phyloP scores from a whole-genome alignment of 2,797 vertebrate species.

The Adrianichthys oophorus region DNA sequence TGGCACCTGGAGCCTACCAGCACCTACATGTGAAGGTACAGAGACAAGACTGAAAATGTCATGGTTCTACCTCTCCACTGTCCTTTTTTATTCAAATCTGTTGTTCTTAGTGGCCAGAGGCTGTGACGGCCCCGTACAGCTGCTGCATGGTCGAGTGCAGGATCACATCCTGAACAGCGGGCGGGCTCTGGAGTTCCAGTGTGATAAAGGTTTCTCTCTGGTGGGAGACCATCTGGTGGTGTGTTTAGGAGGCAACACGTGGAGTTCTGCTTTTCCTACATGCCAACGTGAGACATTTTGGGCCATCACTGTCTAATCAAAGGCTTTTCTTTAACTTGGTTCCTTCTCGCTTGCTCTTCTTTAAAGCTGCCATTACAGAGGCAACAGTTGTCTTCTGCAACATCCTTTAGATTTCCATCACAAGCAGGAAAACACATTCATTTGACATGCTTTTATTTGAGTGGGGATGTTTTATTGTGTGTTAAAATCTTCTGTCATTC shows the following conservation, averaged over 20 bases:
- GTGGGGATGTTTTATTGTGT: too few relatives aligned
- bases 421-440: too few relatives aligned
- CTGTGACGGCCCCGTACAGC: slow-evolving; percentile 77
- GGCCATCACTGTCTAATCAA: too few relatives aligned
- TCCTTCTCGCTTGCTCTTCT: too few relatives aligned
- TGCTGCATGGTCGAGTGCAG: slow-evolving; percentile 81
- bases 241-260: slow-evolving; percentile 83
- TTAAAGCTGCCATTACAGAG: too few relatives aligned
- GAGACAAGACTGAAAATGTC: neutral
- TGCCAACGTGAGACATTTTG: slow-evolving; percentile 86
- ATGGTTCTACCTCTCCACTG: neutral
- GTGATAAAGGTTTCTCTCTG: slow-evolving; percentile 86
- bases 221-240: slow-evolving; percentile 81
- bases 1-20: slow-evolving; percentile 86
- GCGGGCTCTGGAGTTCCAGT: slow-evolving; percentile 81
- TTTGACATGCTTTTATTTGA: too few relatives aligned
- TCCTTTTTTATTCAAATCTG: neutral
- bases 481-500: too few relatives aligned
- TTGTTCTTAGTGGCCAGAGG: slow-evolving; percentile 63
- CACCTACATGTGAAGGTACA: slow-evolving; percentile 84
- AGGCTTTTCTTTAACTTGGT: too few relatives aligned
- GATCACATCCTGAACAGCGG: slow-evolving; percentile 82
- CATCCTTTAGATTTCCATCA: too few relatives aligned
- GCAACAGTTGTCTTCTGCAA: too few relatives aligned
- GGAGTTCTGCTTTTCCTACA: slow-evolving; percentile 85